Conservation (phyloP, 2,113 vertebrate species). For the Notarius quadriscutis region DNA sequence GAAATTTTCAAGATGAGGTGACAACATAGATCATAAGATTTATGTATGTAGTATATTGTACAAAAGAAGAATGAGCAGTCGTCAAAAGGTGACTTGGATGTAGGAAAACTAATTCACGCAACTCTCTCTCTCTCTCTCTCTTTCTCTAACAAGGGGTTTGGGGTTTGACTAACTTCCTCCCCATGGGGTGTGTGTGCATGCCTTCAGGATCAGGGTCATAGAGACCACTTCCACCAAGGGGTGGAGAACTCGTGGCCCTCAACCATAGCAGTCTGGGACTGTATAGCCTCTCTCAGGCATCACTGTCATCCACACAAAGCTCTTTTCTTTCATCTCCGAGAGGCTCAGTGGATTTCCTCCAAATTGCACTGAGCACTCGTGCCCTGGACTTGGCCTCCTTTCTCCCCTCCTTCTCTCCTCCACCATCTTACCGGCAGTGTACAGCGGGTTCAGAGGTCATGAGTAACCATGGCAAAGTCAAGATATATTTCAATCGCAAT, state of each 20-base stretch:
- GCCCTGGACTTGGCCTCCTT: constrained; percentile 56
- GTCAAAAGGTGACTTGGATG: background rate
- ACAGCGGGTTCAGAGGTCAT: constrained; percentile 35
- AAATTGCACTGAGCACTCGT: constrained; percentile 72
- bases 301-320: constrained; percentile 43
- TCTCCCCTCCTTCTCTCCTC: constrained; percentile 53
- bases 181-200: constrained; percentile 65
- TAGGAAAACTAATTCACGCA: background rate
- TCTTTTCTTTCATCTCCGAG: constrained; percentile 67
- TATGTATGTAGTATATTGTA: background rate
- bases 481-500: constrained; percentile 14
- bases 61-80: no score
- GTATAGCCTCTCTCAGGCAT: constrained; percentile 39
- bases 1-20: background rate
- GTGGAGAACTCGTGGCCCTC: constrained; percentile 18
- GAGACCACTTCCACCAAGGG: constrained; percentile 62
- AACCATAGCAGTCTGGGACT: constrained; percentile 28
- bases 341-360: constrained; percentile 66
- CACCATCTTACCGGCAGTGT: constrained; percentile 24
- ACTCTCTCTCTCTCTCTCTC: constrained; percentile 7
- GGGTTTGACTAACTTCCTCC: constrained; percentile 58
- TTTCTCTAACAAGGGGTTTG: constrained; percentile 14
- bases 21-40: background rate
- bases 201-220: constrained; percentile 68
- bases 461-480: constrained; percentile 26